Base-by-base conservation (phyloP, 64 coral and sea anemone species). In the Orbicella faveolata region DNA sequence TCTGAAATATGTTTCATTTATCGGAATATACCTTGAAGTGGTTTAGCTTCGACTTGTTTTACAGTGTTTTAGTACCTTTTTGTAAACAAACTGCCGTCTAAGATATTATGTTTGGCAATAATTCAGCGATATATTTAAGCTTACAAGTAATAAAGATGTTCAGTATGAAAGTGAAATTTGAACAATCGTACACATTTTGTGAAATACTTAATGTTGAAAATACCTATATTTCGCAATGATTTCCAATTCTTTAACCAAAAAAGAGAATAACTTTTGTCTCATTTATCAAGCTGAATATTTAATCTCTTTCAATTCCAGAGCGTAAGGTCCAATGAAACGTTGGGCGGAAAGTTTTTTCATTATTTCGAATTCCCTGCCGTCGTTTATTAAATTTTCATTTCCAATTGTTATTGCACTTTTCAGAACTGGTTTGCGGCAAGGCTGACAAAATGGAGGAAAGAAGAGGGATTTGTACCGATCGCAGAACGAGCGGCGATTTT, bases 391-490 rank as follows among this genome's bases (percentile, higher is more conserved):
- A 70, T 30, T 70, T 35, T 19, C 52, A 6, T 35, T 12, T 75
- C 0, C 23, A 75, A 13, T 39, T 34, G 41, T 8, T 76, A 62
- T 75, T n/a, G 16, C 34, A 20, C 21, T 69, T 92, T 87, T 35
- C 83, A 89, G 91, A 93, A 88, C 87, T 95, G 94, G 94, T 95
- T 95, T 57, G 74, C 79, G 7, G 86, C 87, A 18, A 92, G 94
- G 77, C 35, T 95, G 33, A 64, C 52, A 87, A 95, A 92, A 74
- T 95, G 90, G 90, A 54, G 94, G 23, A 95, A 95, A 21, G 90
- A 95, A 7, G 94, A 95, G 79, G 94, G 94, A 35, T 95, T 95
- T 74, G 83, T 92, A 6, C 90, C 94, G 5, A 92, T 95, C 20
- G 90, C 90, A 26, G 94, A 95, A 39, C 91, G 90, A 36, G 79